Evolutionary conservation across 1,140 invertebrate genomes (phyloP).

Genomic region (Dufourea novaeangliae): DNA sequence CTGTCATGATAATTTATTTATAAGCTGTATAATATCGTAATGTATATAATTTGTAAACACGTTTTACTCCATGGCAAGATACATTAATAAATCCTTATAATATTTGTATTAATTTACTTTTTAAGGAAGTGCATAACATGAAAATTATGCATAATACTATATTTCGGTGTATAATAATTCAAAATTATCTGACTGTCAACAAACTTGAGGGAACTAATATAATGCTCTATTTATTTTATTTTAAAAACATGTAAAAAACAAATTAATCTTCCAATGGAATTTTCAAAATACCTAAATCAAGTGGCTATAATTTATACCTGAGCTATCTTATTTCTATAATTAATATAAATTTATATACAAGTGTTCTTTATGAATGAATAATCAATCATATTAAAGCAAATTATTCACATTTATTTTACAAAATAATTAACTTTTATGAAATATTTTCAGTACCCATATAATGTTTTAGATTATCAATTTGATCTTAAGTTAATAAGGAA

Average conservation of each 20-base stretch:
- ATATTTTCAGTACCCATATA: neutral
- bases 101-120: neutral
- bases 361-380: neutral
- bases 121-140: neutral
- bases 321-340: neutral
- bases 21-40: conserved; percentile 29
- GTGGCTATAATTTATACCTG: neutral
- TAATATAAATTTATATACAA: neutral
- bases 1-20: neutral
- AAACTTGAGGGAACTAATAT: neutral
- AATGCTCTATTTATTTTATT: conserved; percentile 5
- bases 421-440: neutral
- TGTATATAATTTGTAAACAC: conserved; percentile 2
- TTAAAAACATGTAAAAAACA: neutral
- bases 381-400: neutral
- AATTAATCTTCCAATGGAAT: conserved; percentile 28
- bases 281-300: neutral
- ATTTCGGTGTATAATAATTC: neutral
- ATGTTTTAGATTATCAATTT: neutral
- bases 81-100: neutral
- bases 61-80: conserved; percentile 7
- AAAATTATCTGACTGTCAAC: neutral
- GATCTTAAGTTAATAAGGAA: conserved; percentile 17
- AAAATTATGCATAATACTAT: neutral
- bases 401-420: no score